Conservation (phyloP, 2,797 vertebrate species). For the Lerista edwardsae region DNA sequence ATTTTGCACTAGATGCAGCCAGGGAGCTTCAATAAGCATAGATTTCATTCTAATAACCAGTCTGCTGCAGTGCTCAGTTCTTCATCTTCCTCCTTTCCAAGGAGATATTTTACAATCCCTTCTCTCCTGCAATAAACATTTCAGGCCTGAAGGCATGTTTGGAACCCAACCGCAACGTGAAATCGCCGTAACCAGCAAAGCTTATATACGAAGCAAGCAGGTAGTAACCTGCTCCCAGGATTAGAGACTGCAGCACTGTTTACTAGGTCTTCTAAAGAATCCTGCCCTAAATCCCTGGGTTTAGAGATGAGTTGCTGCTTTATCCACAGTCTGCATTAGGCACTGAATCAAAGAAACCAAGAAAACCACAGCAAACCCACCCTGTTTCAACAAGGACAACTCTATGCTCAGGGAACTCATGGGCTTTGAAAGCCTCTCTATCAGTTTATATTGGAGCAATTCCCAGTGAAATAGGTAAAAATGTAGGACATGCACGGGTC, state of each 20-base stretch:
- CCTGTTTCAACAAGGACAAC: conserved; percentile 66
- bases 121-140: conserved; percentile 66
- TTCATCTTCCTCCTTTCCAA: conserved; percentile 51
- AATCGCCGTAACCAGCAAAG: conserved; percentile 68
- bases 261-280: conserved; percentile 75
- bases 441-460: conserved; percentile 59
- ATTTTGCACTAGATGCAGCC: neutral
- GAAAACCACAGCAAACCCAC: conserved; percentile 75
- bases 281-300: conserved; percentile 75
- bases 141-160: conserved; percentile 67
- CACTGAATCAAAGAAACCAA: conserved; percentile 77
- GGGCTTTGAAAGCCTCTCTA: conserved; percentile 62
- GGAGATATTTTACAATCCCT: conserved; percentile 51
- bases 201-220: conserved; percentile 68
- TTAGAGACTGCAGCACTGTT: conserved; percentile 73
- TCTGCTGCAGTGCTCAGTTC: neutral
- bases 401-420: conserved; percentile 41
- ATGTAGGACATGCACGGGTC: neutral
- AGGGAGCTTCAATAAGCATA: rapidly evolving
- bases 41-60: neutral
- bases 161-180: conserved; percentile 62
- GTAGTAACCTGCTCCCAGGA: conserved; percentile 76
- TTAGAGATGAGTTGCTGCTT: conserved; percentile 72
- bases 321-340: conserved; percentile 77
- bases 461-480: conserved; percentile 28